Evolutionary conservation across 2,797 vertebrate genomes (phyloP).

Genomic region (Anabacerthia variegaticeps): DNA sequence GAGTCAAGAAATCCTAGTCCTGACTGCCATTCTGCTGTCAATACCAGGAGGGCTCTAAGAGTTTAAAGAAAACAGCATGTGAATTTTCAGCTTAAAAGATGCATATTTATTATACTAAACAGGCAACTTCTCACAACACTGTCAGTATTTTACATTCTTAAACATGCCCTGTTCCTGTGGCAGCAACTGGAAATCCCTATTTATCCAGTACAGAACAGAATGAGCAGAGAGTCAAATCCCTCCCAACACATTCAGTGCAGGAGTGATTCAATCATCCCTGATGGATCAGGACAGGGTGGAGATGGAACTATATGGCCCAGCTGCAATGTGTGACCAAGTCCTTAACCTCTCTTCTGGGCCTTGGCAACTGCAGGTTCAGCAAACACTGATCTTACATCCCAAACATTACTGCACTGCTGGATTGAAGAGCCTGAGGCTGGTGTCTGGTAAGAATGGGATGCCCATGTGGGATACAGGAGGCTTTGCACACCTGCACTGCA

Average conservation of each 20-base stretch:
- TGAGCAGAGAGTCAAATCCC: not conserved
- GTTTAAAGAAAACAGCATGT: not conserved
- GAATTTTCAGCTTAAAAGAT: not conserved
- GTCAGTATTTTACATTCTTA: not conserved
- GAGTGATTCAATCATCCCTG: not conserved
- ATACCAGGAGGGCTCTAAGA: not conserved
- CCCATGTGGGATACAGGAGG: not conserved
- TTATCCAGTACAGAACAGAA: not conserved
- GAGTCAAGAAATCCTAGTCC: not conserved
- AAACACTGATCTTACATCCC: not conserved
- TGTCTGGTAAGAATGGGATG: not conserved
- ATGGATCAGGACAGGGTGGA: not conserved
- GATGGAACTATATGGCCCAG: not conserved
- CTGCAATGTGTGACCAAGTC: fast-evolving
- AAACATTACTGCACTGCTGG: not conserved
- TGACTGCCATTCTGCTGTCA: not conserved
- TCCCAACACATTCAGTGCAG: not conserved
- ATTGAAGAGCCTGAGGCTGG: not conserved
- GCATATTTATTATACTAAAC: not conserved
- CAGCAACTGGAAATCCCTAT: not conserved
- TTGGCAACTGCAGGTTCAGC: not conserved
- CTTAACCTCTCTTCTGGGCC: not conserved
- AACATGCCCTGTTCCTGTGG: not conserved
- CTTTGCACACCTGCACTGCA: not conserved
- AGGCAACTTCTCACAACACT: not conserved